These are phyloP conservation scores for Murina feae DNA, from an alignment of 2,113 vertebrate species.

Conservation along the genomic window DNA sequence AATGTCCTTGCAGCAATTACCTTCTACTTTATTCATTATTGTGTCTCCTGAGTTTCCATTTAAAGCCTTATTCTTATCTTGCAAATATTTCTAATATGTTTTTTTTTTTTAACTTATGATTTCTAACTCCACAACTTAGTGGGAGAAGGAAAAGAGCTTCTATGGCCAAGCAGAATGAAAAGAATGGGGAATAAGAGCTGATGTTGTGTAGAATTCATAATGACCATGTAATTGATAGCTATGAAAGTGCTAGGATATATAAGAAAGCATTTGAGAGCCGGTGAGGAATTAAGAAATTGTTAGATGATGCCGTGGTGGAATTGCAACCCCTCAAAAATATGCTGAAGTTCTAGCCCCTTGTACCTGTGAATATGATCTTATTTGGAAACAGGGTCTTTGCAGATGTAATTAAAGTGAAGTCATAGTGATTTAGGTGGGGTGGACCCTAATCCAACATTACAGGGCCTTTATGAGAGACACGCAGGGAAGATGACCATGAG, in stretches of 20 bases:
- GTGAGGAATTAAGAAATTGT: not conserved
- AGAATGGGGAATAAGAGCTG: not conserved
- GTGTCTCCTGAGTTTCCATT: not conserved
- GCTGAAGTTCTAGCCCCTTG: not conserved
- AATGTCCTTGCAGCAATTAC: not conserved
- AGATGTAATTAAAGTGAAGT: not conserved
- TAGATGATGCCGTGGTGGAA: not conserved
- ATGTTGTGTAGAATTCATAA: not conserved
- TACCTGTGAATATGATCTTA: not conserved
- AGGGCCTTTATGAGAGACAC: not conserved
- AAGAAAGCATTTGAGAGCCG: not conserved
- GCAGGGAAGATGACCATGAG: not conserved
- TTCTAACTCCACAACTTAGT: not conserved
- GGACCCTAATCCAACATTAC: not conserved
- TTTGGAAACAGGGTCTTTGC: not conserved
- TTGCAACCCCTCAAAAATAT: not conserved
- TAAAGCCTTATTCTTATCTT: conserved; percentile 21
- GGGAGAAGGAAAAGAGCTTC: not conserved
- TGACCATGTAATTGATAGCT: not conserved
- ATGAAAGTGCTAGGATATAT: not conserved
- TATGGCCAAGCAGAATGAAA: not conserved
- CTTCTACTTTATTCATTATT: not conserved
- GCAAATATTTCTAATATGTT: not conserved
- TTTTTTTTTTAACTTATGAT: not conserved
- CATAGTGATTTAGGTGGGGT: not conserved